These are phyloP conservation scores for Patella pellucida DNA, from an alignment of 2,888 invertebrate species.

Conservation along the genomic window DNA sequence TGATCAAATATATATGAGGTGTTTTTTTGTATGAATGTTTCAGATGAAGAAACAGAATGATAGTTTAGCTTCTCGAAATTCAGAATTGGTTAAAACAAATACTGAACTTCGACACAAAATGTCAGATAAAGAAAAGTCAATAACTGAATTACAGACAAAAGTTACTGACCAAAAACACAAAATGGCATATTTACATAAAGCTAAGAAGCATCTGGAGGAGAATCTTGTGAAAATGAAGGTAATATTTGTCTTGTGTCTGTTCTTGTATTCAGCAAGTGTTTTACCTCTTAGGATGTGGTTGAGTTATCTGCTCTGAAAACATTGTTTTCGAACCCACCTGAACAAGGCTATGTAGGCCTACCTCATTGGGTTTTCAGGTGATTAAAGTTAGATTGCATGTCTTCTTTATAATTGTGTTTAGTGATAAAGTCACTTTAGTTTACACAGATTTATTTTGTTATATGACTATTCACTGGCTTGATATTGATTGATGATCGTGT, in stretches of 20 bases:
- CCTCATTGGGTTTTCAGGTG: too few relatives aligned
- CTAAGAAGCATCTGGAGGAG: slow-evolving; percentile 61
- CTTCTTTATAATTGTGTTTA: too few relatives aligned
- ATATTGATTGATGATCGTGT: too few relatives aligned
- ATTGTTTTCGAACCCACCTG: not conserved
- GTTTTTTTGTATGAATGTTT: not conserved
- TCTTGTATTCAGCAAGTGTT: not conserved
- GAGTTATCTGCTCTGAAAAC: not conserved
- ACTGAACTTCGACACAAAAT: slow-evolving; percentile 61
- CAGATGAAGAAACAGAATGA: slow-evolving; percentile 64
- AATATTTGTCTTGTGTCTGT: not conserved
- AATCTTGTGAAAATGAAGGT: slow-evolving; percentile 61
- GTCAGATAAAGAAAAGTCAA: slow-evolving; percentile 50
- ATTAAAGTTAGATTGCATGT: too few relatives aligned
- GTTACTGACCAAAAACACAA: slow-evolving; percentile 55
- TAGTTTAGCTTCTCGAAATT: slow-evolving; percentile 56
- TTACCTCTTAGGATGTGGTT: not conserved
- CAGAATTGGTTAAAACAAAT: slow-evolving; percentile 63
- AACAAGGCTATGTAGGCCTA: too few relatives aligned
- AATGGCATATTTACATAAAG: slow-evolving; percentile 54
- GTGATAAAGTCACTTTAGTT: too few relatives aligned
- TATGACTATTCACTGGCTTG: too few relatives aligned
- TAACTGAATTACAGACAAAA: slow-evolving; percentile 58
- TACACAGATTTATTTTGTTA: too few relatives aligned
- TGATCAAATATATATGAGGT: too few relatives aligned